Evolutionary conservation across 2,113 vertebrate genomes (phyloP), one percentile per base, ranked within the genome.

Genomic region (Pachyramphus minor): DNA sequence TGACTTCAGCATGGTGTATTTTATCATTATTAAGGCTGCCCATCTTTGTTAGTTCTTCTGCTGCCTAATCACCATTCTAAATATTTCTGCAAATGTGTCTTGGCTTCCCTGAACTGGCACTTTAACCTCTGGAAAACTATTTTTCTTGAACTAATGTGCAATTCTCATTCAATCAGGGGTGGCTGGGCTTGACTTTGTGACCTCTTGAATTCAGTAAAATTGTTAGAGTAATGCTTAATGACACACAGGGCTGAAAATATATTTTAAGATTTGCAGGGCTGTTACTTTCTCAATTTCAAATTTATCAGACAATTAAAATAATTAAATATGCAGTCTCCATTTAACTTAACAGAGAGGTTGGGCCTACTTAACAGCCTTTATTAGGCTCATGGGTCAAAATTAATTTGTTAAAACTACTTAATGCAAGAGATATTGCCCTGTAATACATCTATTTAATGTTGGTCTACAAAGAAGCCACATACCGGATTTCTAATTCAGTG

Each of bases 221-320:
- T 80, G 66, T 67, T 90, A 62, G 77, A 95, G 87, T 96, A 87
- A 91, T 74, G 50, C 76, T 95, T 92, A 97, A 97, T 95, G 84
- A 95, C 95, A 95, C 82, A 63, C 44, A n/a, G 85, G 73, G 42
- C 71, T 96, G 84, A 56, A 97, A 97, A 90, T 55, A 71, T 79
- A 93, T 93, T 91, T 95, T 97, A 95, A 96, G 78, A 75, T 96
- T 95, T 96, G 94, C 89, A 93, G 31, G 95, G 76, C 49, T 90
- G 90, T 97, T 98, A 93, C 69, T 96, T 96, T 91, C 69, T 96
- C 80, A 87, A 76, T 94, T 97, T 97, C 87, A 94, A 71, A 97
- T 93, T 82, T 87, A 92, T 93, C 93, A 95, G 93, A 89, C 82
- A 94, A 97, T 96, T 88, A 97, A 77, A 85, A 97, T 86, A 97